Evolutionary conservation across 1,140 invertebrate species (phyloP), one percentile per base, ranked within the genome.

Genomic region (Dufourea novaeangliae): DNA sequence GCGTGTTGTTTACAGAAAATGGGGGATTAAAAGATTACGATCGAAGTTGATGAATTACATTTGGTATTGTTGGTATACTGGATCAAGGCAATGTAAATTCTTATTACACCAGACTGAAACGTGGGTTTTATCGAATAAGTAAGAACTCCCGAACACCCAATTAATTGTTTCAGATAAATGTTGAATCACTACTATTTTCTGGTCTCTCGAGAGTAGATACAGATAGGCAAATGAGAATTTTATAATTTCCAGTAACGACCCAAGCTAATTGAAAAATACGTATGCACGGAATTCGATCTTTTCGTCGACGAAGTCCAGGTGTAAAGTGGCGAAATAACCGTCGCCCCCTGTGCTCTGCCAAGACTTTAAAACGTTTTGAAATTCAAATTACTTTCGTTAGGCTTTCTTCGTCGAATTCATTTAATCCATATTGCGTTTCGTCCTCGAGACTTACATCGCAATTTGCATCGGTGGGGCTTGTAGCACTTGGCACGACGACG

Each of bases 371-470:
- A 25, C 46, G 50, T 34, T 68, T 29, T 57, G 63, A 75, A 75
- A 75, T 75, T 75, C 52, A 75, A 75, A 75, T 57, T 57, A 57
- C 73, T 57, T 74, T 74, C 50, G 71, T 74, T 46, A 68, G 25
- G 22, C 52, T 7, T 29, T 29, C 62, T 44, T 63, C 62, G 20
- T 1, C 62, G 20, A 56, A 59, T 22, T 59, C 73, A 41, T 75
- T 68, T 75, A 39, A 66, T 64, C 61, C 61, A 66, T 74, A 74
- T 66, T 74, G 61, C 50, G 61, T 66, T 74, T 74, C 71, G 61
- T 41, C 50, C 3, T 37, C 46, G 5, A 63, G 64, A 68, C 63
- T 75, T 59, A 68, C 25, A 46, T 39, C 17, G 29, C 39, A 34
- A 59, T 68, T 75, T 68, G 73, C 73, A 57, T 75, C 32, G 8